A percentile compares a stretch with the other conserved stretches of the same genome.
These are phyloP conservation scores for Kradibia gibbosae DNA, from an alignment of 1,140 invertebrate species.

Conservation along the genomic window DNA sequence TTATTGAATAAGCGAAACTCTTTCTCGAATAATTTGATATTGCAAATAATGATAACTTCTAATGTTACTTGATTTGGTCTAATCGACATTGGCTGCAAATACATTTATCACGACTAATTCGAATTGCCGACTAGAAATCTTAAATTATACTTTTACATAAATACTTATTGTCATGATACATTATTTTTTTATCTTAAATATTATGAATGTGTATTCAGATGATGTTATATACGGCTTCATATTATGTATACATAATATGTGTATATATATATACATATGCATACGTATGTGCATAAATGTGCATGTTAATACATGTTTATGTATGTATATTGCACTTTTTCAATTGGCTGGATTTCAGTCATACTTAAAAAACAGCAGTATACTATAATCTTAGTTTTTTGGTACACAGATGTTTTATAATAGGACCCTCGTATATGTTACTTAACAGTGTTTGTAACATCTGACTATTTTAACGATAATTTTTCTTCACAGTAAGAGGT, in stretches of 20 bases:
- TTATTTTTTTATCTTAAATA: background rate
- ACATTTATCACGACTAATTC: slow-evolving; percentile 37
- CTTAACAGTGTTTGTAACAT: background rate
- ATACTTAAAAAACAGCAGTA: too few relatives aligned
- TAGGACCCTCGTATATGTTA: background rate
- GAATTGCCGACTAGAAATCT: slow-evolving; percentile 13
- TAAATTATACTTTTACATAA: slow-evolving; percentile 19
- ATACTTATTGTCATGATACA: background rate
- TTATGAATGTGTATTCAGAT: background rate
- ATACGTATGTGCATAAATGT: too few relatives aligned
- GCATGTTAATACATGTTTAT: too few relatives aligned
- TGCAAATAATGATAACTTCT: background rate
- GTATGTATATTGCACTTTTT: too few relatives aligned
- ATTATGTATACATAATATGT: background rate
- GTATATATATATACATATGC: background rate
- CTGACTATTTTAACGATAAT: background rate
- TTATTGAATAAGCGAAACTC: slow-evolving; percentile 6
- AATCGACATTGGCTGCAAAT: slow-evolving; percentile 38
- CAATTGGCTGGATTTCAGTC: too few relatives aligned
- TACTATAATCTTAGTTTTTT: background rate
- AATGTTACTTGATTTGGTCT: background rate
- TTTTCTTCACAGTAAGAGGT: slow-evolving; percentile 70
- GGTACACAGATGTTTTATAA: too few relatives aligned
- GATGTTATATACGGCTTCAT: background rate
- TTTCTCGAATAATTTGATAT: background rate